These are phyloP conservation scores for Syngnathus acus DNA, from an alignment of 2,797 vertebrate genomes.

Conservation along the genomic window DNA sequence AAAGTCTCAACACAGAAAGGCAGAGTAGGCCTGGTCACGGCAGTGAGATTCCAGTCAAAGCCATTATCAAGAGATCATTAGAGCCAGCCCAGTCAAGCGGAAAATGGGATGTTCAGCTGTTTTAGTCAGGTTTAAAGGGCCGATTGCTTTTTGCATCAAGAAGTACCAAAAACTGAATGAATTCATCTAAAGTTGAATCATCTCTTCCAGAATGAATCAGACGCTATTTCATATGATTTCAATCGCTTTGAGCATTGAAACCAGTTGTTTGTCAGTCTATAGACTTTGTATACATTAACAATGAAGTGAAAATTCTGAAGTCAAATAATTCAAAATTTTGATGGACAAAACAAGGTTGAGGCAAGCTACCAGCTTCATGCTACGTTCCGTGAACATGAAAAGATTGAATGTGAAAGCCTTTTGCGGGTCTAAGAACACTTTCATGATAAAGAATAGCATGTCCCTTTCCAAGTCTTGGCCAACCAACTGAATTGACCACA, in stretches of 20 bases:
- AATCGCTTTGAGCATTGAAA: neutral
- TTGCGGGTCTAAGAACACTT: too few relatives aligned
- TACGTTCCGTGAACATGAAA: too few relatives aligned
- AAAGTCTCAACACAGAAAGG: constrained; percentile 2
- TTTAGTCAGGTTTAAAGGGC: constrained; percentile 3
- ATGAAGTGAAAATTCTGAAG: neutral
- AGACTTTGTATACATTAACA: neutral
- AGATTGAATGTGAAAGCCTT: too few relatives aligned
- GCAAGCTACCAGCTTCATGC: too few relatives aligned
- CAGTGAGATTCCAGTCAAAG: constrained; percentile 6
- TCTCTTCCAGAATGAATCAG: neutral
- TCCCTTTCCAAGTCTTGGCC: too few relatives aligned
- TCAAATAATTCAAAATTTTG: neutral
- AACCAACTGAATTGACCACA: too few relatives aligned
- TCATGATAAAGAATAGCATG: too few relatives aligned
- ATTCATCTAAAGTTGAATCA: constrained; percentile 2
- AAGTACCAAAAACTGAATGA: neutral
- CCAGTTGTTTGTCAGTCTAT: neutral
- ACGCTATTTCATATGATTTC: neutral
- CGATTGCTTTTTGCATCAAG: constrained; percentile 4
- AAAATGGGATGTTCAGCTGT: constrained; percentile 7
- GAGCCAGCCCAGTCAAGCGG: constrained; percentile 2
- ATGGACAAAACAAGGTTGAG: too few relatives aligned
- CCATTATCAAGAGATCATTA: constrained; percentile 12
- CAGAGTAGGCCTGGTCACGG: neutral